Base-by-base conservation (phyloP, 2,888 invertebrate species). In the Boloria selene region DNA sequence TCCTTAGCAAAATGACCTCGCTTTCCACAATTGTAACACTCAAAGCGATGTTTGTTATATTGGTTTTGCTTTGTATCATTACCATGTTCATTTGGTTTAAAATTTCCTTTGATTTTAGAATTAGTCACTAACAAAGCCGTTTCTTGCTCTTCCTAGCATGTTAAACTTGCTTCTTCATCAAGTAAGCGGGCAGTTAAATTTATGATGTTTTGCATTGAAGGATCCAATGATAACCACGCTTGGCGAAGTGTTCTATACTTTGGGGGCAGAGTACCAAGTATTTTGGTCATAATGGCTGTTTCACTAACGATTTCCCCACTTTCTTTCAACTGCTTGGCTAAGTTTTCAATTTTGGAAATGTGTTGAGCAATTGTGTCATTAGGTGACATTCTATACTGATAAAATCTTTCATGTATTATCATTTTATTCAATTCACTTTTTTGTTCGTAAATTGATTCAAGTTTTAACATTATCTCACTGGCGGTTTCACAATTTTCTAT, bases 11-110 rank as follows among this genome's bases (percentile, higher is more conserved):
- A 78, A 62, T 77, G 75, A 0, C 76, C 76, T 3, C 74, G 22
- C 18, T 75, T 76, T 0, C 55, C 64, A 63, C 75, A 76, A 63
- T 77, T 74, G 31, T 76, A 77, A 45, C 76, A 76, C 16, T 65
- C 64, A 63, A 75, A 78, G 2, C 74, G 31, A 62, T 77, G 75
- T 56, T 68, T 68, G 7, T 7, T 13, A 16, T 38, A 44, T 55
- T 51, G 14, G 4, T 45, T 45, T 45, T 22, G 22, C 22, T 22
- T 22, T 22, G 22, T 22, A 22, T 22, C 22, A 22, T 22, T 22
- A 22, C 22, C 22, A 22, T 22, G 22, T 22, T 22, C 22, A 22
- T 22, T 22, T 22, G 22, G 22, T 22, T 1, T 22, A 22, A 22
- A 22, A 22, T 3, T 22, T 22, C 22, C 22, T 22, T 22, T 22